A percentile compares a stretch with the other conserved stretches of the same genome.
Evolutionary conservation across 2,113 vertebrate species (phyloP).

Genomic region (Chlorodrepanis virens): DNA sequence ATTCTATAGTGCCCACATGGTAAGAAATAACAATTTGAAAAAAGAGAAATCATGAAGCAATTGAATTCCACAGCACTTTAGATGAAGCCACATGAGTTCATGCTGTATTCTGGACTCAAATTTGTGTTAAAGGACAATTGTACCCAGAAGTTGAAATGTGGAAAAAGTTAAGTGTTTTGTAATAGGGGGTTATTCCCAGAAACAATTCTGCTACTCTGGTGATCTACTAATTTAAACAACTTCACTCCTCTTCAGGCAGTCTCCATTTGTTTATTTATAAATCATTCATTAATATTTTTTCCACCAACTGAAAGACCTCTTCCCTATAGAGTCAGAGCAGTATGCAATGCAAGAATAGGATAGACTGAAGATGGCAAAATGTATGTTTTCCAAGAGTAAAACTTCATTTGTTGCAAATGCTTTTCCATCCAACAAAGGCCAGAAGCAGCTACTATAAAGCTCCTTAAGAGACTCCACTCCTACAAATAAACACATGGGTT

Average conservation of each 20-base stretch:
- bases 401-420: neutral
- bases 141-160: slow-evolving; percentile 31
- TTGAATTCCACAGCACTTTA: neutral
- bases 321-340: neutral
- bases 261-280: slow-evolving; percentile 38
- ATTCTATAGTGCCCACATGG: neutral
- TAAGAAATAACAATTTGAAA: neutral
- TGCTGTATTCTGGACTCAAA: neutral
- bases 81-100: slow-evolving; percentile 32
- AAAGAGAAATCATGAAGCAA: neutral
- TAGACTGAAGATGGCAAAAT: neutral
- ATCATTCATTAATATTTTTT: neutral
- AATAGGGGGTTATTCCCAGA: slow-evolving; percentile 26
- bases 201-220: slow-evolving; percentile 18
- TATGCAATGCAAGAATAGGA: neutral
- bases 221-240: neutral
- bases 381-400: neutral
- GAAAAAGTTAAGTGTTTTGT: slow-evolving; percentile 35
- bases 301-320: neutral
- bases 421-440: neutral
- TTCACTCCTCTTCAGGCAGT: neutral
- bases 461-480: neutral
- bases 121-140: slow-evolving; percentile 9
- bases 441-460: neutral
- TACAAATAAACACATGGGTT: neutral